Evolutionary conservation across 2,113 vertebrate genomes (phyloP).

Genomic region (Mus spicilegus): DNA sequence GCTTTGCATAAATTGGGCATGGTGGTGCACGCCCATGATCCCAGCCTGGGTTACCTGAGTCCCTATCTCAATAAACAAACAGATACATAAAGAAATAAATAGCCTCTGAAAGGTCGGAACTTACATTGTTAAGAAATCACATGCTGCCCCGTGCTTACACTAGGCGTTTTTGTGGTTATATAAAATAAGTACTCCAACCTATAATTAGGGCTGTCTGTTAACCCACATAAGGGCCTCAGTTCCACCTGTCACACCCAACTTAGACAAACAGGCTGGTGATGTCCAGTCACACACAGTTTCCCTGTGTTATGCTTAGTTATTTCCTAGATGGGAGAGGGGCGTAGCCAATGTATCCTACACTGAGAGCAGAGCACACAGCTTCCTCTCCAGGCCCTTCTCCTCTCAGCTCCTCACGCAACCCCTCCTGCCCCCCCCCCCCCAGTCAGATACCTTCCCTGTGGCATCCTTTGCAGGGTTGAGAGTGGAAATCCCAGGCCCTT

Average conservation of each 20-base stretch:
- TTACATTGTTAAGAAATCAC: conserved; percentile 53
- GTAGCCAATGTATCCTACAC: not conserved
- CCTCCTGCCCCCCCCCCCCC: fast-evolving
- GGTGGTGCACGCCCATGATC: no score
- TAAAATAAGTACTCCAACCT: conserved; percentile 59
- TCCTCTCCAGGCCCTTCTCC: not conserved
- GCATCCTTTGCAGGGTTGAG: not conserved
- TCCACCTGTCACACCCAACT: conserved; percentile 40
- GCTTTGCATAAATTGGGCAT: not conserved
- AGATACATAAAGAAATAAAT: not conserved
- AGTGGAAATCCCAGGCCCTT: conserved; percentile 27
- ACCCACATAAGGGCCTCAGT: not conserved
- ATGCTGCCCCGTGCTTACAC: conserved; percentile 32
- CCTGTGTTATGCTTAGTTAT: conserved; percentile 12
- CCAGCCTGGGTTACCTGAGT: not conserved
- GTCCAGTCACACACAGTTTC: not conserved
- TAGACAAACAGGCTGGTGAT: conserved; percentile 3
- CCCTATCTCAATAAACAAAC: not conserved
- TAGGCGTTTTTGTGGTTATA: conserved; percentile 56
- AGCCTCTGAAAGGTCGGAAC: conserved; percentile 18
- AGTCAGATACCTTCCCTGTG: not conserved
- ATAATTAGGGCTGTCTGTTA: conserved; percentile 56
- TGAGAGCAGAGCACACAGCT: not conserved
- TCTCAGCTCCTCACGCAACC: not conserved
- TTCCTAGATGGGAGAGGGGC: not conserved